These are phyloP conservation scores for Alauda arvensis DNA, from an alignment of 2,797 vertebrate species.

Conservation along the genomic window DNA sequence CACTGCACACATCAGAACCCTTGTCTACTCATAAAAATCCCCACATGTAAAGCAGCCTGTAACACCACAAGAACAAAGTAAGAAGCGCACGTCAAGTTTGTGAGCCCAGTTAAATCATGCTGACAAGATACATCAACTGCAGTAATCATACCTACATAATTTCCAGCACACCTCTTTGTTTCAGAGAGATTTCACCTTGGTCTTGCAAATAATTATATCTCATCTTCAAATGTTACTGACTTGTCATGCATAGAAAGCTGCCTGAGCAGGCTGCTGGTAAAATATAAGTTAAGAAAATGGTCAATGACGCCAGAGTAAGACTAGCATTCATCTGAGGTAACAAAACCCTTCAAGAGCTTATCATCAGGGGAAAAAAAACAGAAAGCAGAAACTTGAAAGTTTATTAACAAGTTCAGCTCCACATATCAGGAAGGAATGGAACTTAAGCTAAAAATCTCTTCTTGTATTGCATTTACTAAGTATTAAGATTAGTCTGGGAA, in stretches of 20 bases:
- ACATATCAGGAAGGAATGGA: background rate
- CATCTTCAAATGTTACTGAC: rapidly evolving
- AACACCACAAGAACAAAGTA: background rate
- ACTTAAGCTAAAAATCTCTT: background rate
- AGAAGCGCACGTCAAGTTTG: background rate
- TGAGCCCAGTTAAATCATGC: rapidly evolving
- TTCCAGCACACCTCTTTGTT: background rate
- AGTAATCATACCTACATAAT: background rate
- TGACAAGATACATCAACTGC: background rate
- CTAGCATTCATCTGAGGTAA: background rate
- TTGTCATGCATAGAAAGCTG: background rate
- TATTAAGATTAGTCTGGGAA: background rate
- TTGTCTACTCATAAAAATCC: rapidly evolving
- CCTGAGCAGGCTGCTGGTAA: background rate
- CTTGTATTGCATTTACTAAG: background rate
- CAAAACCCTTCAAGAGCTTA: background rate
- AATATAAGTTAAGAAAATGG: background rate
- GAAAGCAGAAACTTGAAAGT: background rate
- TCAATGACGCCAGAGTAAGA: background rate
- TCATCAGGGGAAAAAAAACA: background rate
- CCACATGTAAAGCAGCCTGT: background rate
- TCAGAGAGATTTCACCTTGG: background rate
- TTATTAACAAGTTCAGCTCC: background rate
- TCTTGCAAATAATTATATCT: background rate
- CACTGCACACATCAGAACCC: background rate